A percentile compares a stretch with the other conserved stretches of the same genome.
Conservation (phyloP, 2,888 invertebrate genomes). For the Maniola hyperantus region DNA sequence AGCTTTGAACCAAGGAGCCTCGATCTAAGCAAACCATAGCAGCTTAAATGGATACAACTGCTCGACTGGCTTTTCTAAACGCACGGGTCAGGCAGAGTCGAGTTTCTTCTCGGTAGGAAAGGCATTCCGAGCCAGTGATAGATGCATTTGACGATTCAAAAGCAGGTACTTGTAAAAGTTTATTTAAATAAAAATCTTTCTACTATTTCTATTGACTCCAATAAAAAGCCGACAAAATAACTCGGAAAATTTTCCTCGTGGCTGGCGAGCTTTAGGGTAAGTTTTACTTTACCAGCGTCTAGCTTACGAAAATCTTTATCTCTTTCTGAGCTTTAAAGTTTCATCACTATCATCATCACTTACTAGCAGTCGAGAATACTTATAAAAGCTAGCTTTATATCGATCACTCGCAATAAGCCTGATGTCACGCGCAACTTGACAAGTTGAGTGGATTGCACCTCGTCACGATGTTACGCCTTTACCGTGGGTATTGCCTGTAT, state of each 20-base stretch:
- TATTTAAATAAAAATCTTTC: too few relatives aligned
- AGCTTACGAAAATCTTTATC: neutral
- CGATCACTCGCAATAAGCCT: neutral
- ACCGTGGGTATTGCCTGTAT: slow-evolving; percentile 5
- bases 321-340: neutral
- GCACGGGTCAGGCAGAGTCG: neutral
- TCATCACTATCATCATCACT: neutral
- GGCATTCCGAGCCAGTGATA: too few relatives aligned
- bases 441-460: slow-evolving; percentile 5
- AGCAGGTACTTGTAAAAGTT: too few relatives aligned
- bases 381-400: neutral
- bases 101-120: too few relatives aligned
- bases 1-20: too few relatives aligned
- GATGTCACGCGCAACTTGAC: slow-evolving; percentile 7
- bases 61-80: neutral
- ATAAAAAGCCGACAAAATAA: neutral
- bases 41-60: too few relatives aligned
- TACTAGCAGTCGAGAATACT: neutral
- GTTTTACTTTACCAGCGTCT: neutral
- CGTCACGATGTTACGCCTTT: slow-evolving; percentile 17
- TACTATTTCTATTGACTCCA: too few relatives aligned
- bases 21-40: too few relatives aligned
- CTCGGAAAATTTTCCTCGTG: too few relatives aligned
- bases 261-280: too few relatives aligned
- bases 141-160: too few relatives aligned